phyloP scores from a whole-genome alignment of 2,888 invertebrate genomes.

The Melieria crassipennis region DNA sequence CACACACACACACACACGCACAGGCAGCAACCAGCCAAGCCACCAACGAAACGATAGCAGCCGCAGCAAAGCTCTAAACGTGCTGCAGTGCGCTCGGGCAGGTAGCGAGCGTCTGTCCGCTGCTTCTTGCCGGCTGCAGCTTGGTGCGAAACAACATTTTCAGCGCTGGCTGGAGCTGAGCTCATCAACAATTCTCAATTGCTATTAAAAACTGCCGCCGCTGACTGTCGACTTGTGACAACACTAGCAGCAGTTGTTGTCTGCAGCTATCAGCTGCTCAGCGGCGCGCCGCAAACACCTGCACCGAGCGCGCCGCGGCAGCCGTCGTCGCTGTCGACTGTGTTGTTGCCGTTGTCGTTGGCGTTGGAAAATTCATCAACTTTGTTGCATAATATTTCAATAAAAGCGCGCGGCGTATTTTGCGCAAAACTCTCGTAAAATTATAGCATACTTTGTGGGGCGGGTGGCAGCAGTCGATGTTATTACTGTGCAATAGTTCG shows the following conservation, averaged over 20 bases:
- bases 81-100: no score
- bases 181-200: slow-evolving; percentile 26
- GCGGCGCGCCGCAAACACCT: no score
- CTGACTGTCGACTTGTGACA: not conserved
- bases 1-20: no score
- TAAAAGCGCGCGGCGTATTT: slow-evolving; percentile 36
- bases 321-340: slow-evolving; percentile 37
- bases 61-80: no score
- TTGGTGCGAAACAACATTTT: not conserved
- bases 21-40: no score
- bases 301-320: not conserved
- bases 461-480: not conserved
- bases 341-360: slow-evolving; percentile 41
- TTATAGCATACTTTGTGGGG: slow-evolving; percentile 15
- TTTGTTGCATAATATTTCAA: slow-evolving; percentile 58
- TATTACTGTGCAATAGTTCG: slow-evolving; percentile 2
- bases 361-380: slow-evolving; percentile 57
- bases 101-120: no score
- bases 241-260: not conserved
- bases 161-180: not conserved
- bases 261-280: no score
- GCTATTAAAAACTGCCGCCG: slow-evolving; percentile 14
- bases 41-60: no score
- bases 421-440: slow-evolving; percentile 5
- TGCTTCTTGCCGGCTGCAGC: not conserved